Base-by-base conservation (phyloP, 2,113 vertebrate genomes). In the Pimephales promelas region DNA sequence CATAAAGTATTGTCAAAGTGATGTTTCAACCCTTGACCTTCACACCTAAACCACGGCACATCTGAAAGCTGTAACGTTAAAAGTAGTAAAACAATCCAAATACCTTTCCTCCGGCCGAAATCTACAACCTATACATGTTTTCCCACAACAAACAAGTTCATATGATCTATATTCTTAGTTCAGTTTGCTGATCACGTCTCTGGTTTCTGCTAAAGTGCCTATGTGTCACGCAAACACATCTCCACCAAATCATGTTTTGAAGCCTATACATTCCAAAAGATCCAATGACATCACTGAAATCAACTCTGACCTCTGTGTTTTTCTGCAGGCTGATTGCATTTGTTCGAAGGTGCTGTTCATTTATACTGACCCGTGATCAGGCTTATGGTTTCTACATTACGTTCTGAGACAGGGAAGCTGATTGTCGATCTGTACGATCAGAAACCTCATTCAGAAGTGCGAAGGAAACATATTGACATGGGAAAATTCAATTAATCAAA, bases 401-500 rank as follows among this genome's bases (percentile, higher is more conserved):
- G 34, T 34, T 36, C n/a, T 22, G 14, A 64, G 22, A 24, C 20
- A 64, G 14, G 54, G n/a, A 45, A 16, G 10, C 26, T 75, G 56
- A n/a, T 40, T 40, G n/a, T 75, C 31, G 3, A 80, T 54, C 68
- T 73, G 56, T 54, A 14, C 28, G 59, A 80, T 45, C 54, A 47
- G 18, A 68, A 68, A 22, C 18, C 2, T 36, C 16, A 0, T 70
- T 70, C 10, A 70, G 34, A 40, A 54, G 8, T n/a, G 80, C 59
- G 31, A 56, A 71, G 45, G 11, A 31, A 81, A 75, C 34, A 71
- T 40, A 70, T 57, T 45, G 66, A 71, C 70, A n/a, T 70, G 45
- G 56, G 36, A 52, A 43, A 28, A 59, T 56, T 40, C 54, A 76
- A 78, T 86, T 59, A 13, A 84, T 87, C 83, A 87, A 64, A 75